Conservation (phyloP, 2,797 vertebrate species). For the Spheniscus humboldti region DNA sequence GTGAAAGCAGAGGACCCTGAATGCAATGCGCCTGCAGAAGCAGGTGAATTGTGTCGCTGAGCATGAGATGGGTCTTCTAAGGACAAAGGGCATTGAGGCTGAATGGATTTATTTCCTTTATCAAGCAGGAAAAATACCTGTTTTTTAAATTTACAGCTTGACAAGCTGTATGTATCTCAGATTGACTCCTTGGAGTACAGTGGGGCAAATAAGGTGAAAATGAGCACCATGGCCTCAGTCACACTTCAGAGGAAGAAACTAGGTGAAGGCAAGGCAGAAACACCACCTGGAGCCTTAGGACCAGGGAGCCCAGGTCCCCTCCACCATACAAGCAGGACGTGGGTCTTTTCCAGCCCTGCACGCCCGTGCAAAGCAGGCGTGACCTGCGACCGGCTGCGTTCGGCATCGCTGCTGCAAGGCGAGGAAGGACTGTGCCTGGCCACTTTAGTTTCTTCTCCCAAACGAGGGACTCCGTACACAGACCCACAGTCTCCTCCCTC, state of each 20-base stretch:
- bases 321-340: not conserved
- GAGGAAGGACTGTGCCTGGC: accelerated
- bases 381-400: not conserved
- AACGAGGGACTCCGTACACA: not conserved
- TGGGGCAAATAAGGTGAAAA: not conserved
- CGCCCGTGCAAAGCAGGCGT: accelerated
- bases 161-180: not conserved
- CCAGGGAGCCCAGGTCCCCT: not conserved
- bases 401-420: accelerated
- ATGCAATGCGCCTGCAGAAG: accelerated
- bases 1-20: not conserved
- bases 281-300: not conserved
- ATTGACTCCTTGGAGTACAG: not conserved
- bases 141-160: not conserved
- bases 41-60: not conserved
- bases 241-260: not conserved
- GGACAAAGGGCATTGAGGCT: not conserved
- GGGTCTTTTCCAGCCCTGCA: not conserved
- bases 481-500: not conserved
- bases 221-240: not conserved
- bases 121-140: not conserved
- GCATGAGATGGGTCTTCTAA: not conserved
- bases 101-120: not conserved
- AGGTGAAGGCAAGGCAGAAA: not conserved
- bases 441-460: not conserved